Conservation (phyloP, 2,888 invertebrate species). For the Lycaena phlaeas region DNA sequence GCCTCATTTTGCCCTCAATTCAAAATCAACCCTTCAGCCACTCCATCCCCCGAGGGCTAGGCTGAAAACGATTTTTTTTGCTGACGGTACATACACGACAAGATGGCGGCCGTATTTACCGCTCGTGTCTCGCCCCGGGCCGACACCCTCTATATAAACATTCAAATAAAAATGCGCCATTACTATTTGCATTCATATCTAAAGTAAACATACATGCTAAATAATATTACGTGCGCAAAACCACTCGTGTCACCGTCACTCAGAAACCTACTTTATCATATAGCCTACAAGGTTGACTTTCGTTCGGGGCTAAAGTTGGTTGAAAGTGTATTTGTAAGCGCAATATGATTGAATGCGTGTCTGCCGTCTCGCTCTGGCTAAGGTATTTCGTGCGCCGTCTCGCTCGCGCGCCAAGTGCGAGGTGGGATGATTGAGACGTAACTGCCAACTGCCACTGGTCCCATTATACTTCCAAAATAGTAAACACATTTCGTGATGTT, state of each 20-base stretch:
- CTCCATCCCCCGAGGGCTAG: not conserved
- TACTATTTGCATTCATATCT: constrained; percentile 73
- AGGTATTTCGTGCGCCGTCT: constrained; percentile 17
- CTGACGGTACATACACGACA: constrained; percentile 48
- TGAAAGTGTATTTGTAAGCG: constrained; percentile 43
- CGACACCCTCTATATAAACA: constrained; percentile 67
- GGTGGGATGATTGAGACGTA: constrained; percentile 68
- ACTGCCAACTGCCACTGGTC: constrained; percentile 71
- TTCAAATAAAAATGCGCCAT: constrained; percentile 70
- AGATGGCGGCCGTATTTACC: constrained; percentile 60
- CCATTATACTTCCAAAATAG: constrained; percentile 59
- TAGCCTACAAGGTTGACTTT: constrained; percentile 16
- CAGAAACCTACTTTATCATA: constrained; percentile 23
- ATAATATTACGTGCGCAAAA: constrained; percentile 52
- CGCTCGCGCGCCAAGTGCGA: constrained; percentile 54
- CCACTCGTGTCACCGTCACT: constrained; percentile 17
- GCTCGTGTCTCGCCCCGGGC: constrained; percentile 28
- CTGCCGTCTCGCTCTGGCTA: constrained; percentile 29
- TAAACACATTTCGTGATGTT: constrained; percentile 41
- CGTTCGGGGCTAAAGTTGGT: constrained; percentile 8
- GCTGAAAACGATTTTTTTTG: constrained; percentile 29
- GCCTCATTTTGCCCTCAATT: not conserved
- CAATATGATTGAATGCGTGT: constrained; percentile 49
- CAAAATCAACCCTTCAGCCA: not conserved
- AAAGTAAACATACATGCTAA: constrained; percentile 72